Base-by-base conservation (phyloP, 2,888 invertebrate genomes). In the Trachelus iudaicus region DNA sequence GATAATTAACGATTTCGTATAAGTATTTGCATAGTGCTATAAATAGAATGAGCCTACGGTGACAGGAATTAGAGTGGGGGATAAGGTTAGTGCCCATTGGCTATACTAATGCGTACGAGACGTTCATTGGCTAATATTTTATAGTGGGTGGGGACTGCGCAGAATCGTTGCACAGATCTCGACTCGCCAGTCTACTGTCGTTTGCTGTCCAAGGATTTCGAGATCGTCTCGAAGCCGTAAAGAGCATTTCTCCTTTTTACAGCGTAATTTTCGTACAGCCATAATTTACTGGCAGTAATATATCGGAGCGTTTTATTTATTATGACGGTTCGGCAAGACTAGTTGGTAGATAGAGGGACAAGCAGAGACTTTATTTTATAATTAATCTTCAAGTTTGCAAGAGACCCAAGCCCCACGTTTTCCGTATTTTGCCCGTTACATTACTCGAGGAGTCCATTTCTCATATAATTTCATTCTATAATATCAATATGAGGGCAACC, bases 141-240 rank as follows among this genome's bases (percentile, higher is more conserved):
- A 56, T 56, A 23, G 69, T 73, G 79, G 81, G 83, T 80, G 80
- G 83, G 83, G 76, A 35, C 82, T 87, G 88, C 88, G 88, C 85
- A 79, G 77, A 76, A 34, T 71, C 75, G 77, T 75, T 87, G 88
- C 89, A 88, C 87, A 84, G 37, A 33, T 79, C 74, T 75, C 76
- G 76, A 75, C 76, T 81, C 75, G 81, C 77, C 85, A 89, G 89
- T 89, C 83, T 81, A 79, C 79, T 82, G 81, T 81, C 83, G 85
- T 84, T 86, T 85, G 84, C 86, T 81, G 82, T 82, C 80, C 80
- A 82, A 80, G 76, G 83, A 79, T 74, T 81, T 79, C 81, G 77
- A 77, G 56, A 56, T 56, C 56, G 56, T 56, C 56, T 56, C 56
- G 56, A 56, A 56, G 56, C 56, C 23, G 56, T 56, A 56, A 56